A percentile compares a stretch with the other conserved stretches of the same genome.
These are phyloP conservation scores for Isurus oxyrinchus DNA, from an alignment of 2,113 vertebrate species.

Conservation along the genomic window DNA sequence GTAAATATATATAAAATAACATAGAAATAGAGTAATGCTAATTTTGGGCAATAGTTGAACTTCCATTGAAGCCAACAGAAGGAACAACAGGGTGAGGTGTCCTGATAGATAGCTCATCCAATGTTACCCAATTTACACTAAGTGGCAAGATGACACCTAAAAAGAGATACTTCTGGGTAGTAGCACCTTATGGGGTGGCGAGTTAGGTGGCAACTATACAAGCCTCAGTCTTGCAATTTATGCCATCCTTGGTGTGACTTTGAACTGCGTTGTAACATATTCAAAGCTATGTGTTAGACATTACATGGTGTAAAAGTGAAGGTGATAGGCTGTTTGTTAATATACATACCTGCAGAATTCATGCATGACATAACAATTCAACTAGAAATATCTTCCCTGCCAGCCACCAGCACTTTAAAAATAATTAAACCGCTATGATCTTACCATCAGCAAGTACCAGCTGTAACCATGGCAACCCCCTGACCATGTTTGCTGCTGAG, in stretches of 20 bases:
- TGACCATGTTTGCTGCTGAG: conserved; percentile 16
- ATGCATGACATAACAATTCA: not conserved
- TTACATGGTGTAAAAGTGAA: not conserved
- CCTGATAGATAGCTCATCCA: not conserved
- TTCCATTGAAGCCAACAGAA: not conserved
- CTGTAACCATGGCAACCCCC: conserved; percentile 32
- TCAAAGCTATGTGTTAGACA: not conserved
- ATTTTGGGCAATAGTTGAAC: not conserved
- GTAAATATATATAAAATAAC: not conserved
- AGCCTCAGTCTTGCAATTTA: not conserved
- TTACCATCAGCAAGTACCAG: not conserved
- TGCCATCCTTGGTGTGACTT: not conserved
- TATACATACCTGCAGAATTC: not conserved
- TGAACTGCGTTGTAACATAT: not conserved
- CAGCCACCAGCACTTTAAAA: conserved; percentile 17
- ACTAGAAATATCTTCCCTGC: conserved; percentile 13
- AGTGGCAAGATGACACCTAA: not conserved
- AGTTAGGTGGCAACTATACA: not conserved
- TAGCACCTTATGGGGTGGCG: not conserved
- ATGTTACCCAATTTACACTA: not conserved
- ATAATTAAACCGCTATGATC: conserved; percentile 21
- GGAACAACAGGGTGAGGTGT: not conserved
- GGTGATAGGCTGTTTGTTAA: not conserved
- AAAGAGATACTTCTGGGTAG: not conserved
- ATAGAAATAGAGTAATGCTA: not conserved